Conservation (phyloP, 2,113 vertebrate species). For the Trichomycterus rosablanca region DNA sequence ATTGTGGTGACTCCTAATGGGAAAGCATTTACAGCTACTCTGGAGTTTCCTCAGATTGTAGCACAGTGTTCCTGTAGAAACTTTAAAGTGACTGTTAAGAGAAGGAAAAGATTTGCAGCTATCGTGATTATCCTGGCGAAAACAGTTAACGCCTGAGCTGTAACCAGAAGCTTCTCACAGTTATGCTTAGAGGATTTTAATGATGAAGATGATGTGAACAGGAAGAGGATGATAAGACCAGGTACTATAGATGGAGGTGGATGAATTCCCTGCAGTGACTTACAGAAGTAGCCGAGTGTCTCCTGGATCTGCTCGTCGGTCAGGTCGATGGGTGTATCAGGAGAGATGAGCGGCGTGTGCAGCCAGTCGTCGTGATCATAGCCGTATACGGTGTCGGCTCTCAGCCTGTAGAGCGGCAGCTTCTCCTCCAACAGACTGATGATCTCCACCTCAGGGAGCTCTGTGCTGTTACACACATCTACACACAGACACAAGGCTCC, state of each 20-base stretch:
- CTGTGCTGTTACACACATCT: conserved; percentile 98
- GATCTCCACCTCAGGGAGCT: conserved; percentile 98
- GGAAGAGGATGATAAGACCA: not conserved
- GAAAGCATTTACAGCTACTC: no score
- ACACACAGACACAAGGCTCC: conserved; percentile 9
- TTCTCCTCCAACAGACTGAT: conserved; percentile 97
- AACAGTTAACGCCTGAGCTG: no score
- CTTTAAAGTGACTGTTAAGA: no score
- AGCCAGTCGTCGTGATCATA: conserved; percentile 98
- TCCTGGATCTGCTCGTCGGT: conserved; percentile 95
- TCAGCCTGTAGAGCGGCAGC: conserved; percentile 90
- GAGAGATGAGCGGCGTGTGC: conserved; percentile 88
- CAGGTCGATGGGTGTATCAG: conserved; percentile 84
- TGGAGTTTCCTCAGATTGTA: no score
- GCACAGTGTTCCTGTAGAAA: no score
- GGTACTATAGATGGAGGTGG: not conserved
- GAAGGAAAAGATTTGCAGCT: no score
- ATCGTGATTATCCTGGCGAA: no score
- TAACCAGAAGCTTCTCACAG: no score
- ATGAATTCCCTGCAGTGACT: conserved; percentile 69
- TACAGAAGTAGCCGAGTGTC: conserved; percentile 96
- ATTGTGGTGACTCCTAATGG: no score
- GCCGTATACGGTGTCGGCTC: conserved; percentile 92
- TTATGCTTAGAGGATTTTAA: no score
- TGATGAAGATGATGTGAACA: no score